Evolutionary conservation across 2,888 invertebrate genomes (phyloP).

Genomic region (Lobophora halterata): DNA sequence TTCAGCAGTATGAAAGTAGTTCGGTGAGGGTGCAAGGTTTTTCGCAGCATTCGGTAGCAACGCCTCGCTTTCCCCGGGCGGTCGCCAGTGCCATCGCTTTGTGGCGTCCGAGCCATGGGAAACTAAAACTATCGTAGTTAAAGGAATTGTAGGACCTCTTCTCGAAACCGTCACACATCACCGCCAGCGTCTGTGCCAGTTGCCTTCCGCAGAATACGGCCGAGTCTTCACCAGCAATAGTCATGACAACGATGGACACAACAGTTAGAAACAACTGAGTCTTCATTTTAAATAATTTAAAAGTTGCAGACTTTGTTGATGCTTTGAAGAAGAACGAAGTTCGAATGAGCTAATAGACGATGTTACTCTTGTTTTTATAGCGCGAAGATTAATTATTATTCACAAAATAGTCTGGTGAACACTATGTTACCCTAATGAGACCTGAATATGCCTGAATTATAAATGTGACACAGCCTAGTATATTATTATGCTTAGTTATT

Average conservation of each 20-base stretch:
- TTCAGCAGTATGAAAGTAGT: conserved; percentile 21
- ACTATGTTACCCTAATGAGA: conserved; percentile 24
- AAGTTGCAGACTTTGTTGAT: conserved; percentile 9
- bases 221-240: conserved; percentile 7
- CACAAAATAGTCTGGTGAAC: conserved; percentile 18
- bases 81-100: conserved; percentile 14
- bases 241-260: conserved; percentile 4
- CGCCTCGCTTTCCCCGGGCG: conserved; percentile 20
- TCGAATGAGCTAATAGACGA: conserved; percentile 11
- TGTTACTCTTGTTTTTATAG: conserved; percentile 20
- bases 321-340: conserved; percentile 6
- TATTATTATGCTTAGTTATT: no score
- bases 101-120: conserved; percentile 16
- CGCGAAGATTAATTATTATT: conserved; percentile 22
- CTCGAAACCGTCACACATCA: conserved; percentile 15
- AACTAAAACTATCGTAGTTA: conserved; percentile 10
- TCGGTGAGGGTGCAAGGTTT: conserved; percentile 22
- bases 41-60: conserved; percentile 25
- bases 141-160: conserved; percentile 21
- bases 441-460: conserved; percentile 19
- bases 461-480: no score
- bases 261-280: conserved; percentile 16
- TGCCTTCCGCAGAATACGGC: conserved; percentile 20
- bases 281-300: conserved; percentile 16
- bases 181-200: conserved; percentile 15